Conservation (phyloP, 2,113 vertebrate genomes). For the Noturus placidus region DNA sequence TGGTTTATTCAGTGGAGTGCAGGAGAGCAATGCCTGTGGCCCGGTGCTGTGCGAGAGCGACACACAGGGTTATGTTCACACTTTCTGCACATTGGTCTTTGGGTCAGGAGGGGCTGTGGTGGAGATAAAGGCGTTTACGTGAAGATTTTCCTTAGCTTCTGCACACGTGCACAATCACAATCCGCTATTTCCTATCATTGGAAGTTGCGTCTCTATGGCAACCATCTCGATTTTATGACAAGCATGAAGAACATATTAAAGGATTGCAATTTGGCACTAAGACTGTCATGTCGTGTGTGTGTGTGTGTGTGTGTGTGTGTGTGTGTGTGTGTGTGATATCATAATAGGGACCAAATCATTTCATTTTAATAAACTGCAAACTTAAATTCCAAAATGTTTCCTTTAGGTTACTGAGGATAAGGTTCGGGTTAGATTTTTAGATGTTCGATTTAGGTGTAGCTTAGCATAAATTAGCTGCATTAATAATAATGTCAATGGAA, state of each 20-base stretch:
- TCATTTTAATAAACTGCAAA: background rate
- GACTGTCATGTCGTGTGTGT: conserved; percentile 18
- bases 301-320: conserved; percentile 22
- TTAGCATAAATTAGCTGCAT: background rate
- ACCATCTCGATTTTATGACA: conserved; percentile 64
- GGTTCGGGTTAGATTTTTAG: background rate
- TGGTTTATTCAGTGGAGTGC: conserved; percentile 30
- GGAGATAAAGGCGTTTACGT: conserved; percentile 34
- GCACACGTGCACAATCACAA: background rate
- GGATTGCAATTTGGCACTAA: conserved; percentile 55
- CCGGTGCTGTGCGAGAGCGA: conserved; percentile 6
- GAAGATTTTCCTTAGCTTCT: conserved; percentile 29
- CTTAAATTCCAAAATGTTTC: background rate
- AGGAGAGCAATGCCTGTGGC: background rate
- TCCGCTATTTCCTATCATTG: conserved; percentile 47
- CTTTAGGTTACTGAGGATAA: background rate
- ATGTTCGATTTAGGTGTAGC: background rate
- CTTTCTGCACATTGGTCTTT: conserved; percentile 31
- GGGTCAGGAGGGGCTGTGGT: conserved; percentile 24
- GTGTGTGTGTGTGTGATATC: background rate
- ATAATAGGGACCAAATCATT: background rate
- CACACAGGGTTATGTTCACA: conserved; percentile 34
- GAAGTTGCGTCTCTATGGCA: conserved; percentile 69
- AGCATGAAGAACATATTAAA: conserved; percentile 66
- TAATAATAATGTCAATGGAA: background rate